Conservation (phyloP, 2,888 invertebrate species). For the Schrankia costaestrigalis region DNA sequence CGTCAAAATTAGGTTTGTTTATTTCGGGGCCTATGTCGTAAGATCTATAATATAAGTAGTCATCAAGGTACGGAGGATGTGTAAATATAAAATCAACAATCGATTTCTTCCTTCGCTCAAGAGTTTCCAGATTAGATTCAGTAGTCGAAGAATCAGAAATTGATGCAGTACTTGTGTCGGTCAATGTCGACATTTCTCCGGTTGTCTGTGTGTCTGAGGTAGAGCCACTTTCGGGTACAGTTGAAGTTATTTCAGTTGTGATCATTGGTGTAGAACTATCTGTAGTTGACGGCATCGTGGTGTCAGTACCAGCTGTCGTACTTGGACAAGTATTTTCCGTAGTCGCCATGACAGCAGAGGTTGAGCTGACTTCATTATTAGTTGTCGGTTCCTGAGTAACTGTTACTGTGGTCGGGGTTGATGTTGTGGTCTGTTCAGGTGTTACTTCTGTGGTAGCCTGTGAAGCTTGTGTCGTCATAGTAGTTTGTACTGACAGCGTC, state of each 20-base stretch:
- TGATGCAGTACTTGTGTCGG: constrained; percentile 22
- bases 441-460: constrained; percentile 2
- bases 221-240: constrained; percentile 13
- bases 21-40: constrained; percentile 55
- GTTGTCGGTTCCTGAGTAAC: constrained; percentile 40
- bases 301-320: constrained; percentile 19
- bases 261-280: constrained; percentile 16
- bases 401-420: constrained; percentile 8
- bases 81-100: constrained; percentile 67
- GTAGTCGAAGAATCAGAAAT: constrained; percentile 27
- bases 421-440: constrained; percentile 9
- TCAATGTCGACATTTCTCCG: constrained; percentile 18
- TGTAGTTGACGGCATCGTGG: constrained; percentile 10
- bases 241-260: constrained; percentile 12
- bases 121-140: constrained; percentile 52
- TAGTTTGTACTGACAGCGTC: constrained; percentile 3
- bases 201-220: constrained; percentile 21
- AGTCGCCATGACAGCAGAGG: constrained; percentile 24
- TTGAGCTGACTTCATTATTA: constrained; percentile 42
- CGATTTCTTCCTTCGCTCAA: constrained; percentile 64
- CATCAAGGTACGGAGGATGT: constrained; percentile 61
- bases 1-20: constrained; percentile 39
- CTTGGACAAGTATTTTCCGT: constrained; percentile 4
- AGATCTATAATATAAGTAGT: constrained; percentile 60
- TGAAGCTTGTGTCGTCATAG: constrained; percentile 10